phyloP scores from a whole-genome alignment of 1,140 invertebrate genomes.

The Atopsyche davidsoni region DNA sequence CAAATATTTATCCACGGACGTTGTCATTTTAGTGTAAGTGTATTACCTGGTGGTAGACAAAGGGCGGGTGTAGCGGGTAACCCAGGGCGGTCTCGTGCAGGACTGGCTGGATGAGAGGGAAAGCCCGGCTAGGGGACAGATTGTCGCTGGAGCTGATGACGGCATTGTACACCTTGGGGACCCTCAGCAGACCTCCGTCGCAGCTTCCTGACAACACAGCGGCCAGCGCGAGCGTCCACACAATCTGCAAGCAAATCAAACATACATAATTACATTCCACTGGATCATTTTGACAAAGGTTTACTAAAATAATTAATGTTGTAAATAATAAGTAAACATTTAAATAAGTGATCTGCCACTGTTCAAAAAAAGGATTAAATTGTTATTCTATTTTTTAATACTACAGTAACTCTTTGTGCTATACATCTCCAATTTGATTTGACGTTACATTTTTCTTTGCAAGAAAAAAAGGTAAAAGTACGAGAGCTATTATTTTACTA shows the following conservation, averaged over 20 bases:
- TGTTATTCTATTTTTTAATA: too few species aligned
- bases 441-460: too few species aligned
- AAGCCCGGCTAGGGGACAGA: slow-evolving; percentile 63
- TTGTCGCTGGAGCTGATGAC: slow-evolving; percentile 69
- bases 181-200: slow-evolving; percentile 34
- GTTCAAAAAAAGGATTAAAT: not conserved
- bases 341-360: not conserved
- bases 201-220: slow-evolving; percentile 16
- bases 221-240: slow-evolving; percentile 17
- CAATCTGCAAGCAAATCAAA: slow-evolving; percentile 19
- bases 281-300: not conserved
- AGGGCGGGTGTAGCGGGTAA: slow-evolving; percentile 44
- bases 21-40: not conserved
- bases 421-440: too few species aligned
- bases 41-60: slow-evolving; percentile 36
- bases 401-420: too few species aligned
- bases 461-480: too few species aligned
- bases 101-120: slow-evolving; percentile 64
- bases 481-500: too few species aligned
- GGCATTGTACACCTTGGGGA: slow-evolving; percentile 69
- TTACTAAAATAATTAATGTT: not conserved
- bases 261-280: not conserved
- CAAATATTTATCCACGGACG: too few species aligned
- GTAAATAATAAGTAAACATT: not conserved
- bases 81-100: slow-evolving; percentile 53